phyloP scores from a whole-genome alignment of 2,888 invertebrate genomes.

The Drosophila fulvimacula region DNA sequence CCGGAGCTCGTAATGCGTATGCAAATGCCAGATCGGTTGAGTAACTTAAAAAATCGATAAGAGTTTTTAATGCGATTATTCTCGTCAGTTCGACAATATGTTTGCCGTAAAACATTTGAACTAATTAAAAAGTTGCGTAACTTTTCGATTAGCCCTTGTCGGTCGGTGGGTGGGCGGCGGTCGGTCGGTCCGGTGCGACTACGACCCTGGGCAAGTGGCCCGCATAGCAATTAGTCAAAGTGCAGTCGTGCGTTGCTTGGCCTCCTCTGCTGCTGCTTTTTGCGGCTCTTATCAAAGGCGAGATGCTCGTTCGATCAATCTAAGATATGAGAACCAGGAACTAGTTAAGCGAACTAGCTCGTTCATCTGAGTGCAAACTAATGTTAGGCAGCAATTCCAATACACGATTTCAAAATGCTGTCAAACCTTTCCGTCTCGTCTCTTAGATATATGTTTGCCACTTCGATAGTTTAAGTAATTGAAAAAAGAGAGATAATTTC shows the following conservation, averaged over 20 bases:
- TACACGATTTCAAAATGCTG: conserved; percentile 8
- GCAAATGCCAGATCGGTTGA: conserved; percentile 42
- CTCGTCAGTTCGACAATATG: conserved; percentile 9
- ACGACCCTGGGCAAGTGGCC: conserved; percentile 27
- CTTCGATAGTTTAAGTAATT: conserved; percentile 30
- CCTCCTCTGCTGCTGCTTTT: background rate
- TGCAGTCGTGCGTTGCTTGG: conserved; percentile 42
- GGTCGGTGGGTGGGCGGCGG: background rate
- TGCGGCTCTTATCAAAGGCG: conserved; percentile 36
- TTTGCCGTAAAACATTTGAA: conserved; percentile 54
- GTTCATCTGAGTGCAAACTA: conserved; percentile 53
- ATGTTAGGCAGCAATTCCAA: conserved; percentile 34
- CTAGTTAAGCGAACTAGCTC: conserved; percentile 3
- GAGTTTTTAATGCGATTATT: conserved; percentile 39
- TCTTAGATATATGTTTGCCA: conserved; percentile 8
- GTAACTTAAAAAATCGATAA: conserved; percentile 47
- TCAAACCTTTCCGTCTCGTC: conserved; percentile 5
- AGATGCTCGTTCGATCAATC: conserved; percentile 33
- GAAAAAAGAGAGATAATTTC: background rate
- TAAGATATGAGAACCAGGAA: conserved; percentile 30
- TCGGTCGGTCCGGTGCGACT: too few species aligned
- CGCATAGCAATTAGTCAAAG: conserved; percentile 63
- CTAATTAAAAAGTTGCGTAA: conserved; percentile 69
- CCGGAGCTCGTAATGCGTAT: conserved; percentile 16
- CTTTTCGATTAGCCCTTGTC: conserved; percentile 27